These are phyloP conservation scores for Pegea sp. DNA, from an alignment of 23 tunicate genomes.

Conservation along the genomic window DNA sequence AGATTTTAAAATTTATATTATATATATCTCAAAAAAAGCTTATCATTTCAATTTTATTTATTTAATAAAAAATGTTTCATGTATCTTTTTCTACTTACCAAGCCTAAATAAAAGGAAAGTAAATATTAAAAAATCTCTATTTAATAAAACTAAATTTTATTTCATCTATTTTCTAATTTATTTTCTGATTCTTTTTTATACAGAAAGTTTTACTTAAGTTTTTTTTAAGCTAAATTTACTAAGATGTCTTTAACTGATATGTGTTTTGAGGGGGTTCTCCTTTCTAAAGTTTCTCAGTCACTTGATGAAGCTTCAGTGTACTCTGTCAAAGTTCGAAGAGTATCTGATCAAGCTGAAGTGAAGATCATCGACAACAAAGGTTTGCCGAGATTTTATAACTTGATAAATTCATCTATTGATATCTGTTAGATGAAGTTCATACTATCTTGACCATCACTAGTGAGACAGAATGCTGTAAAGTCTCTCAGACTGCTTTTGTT, in stretches of 20 bases:
- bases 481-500: constrained; percentile 19
- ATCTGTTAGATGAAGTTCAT: background rate
- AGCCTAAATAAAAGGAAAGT: too few relatives aligned
- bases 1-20: too few relatives aligned
- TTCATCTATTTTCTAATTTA: too few relatives aligned
- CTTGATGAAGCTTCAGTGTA: constrained; percentile 5
- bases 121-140: too few relatives aligned
- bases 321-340: constrained; percentile 33
- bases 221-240: too few relatives aligned
- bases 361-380: constrained; percentile 7
- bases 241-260: constrained; percentile 7
- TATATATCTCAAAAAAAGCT: too few relatives aligned
- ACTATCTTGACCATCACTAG: constrained; percentile 32
- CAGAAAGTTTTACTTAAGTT: too few relatives aligned
- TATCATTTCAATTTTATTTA: too few relatives aligned
- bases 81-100: too few relatives aligned
- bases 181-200: too few relatives aligned
- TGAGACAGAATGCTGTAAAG: constrained; percentile 44
- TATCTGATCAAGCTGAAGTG: constrained; percentile 56
- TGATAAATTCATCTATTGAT: background rate
- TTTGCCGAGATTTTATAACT: background rate
- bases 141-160: too few relatives aligned
- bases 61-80: too few relatives aligned
- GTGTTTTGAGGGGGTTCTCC: constrained; percentile 3
- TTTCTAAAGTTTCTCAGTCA: constrained; percentile 1